Base-by-base conservation (phyloP, 2,797 vertebrate genomes). In the Phrynocephalus forsythii region DNA sequence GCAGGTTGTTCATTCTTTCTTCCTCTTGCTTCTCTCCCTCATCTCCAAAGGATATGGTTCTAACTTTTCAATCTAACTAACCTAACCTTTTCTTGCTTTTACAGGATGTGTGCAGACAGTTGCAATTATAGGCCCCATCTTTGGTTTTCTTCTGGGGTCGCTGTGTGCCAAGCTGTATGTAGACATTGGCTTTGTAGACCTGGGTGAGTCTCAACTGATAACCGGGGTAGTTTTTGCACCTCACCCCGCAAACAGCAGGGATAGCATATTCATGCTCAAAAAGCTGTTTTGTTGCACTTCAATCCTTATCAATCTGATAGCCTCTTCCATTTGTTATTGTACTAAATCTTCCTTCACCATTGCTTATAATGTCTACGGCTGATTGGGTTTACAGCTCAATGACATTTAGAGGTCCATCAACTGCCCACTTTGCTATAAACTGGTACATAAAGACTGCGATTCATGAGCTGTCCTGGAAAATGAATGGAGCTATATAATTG, bases 141-240 rank as follows among this genome's bases (percentile, higher is more conserved):
- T 99, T 93, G 99, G 98, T 50, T 99, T 98, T 92, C 97, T 99
- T 85, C 94, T 99, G 90, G 98, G 98, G 75, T 98, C 99, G 0
- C 93, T 99, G n/a, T 99, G 98, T 93, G 98, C 98, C 89, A 98
- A 98, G 91, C 96, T 99, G 85, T 99, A 99, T 52, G 98, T 99
- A 88, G 98, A 99, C 92, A 94, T 98, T 94, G 99, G 98, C 87
- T 98, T 98, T 93, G 97, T 99, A 93, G 97, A 98, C 87, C 95
- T 98, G 96, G 98, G 98, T 99, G 96, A 98, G 98, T 89, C 11
- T 87, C 28, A 89, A 86, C 38, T 22, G n/a, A 2, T 7, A 30
- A 66, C 1, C 6, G 26, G 60, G 15, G 60, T 18, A 63, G 15
- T 33, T 87, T 44, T 75, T 52, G 4, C n/a, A 69, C 24, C 20